Evolutionary conservation across 2,113 vertebrate species (phyloP), one percentile per base, ranked within the genome.

Genomic region (Gymnarchus niloticus): DNA sequence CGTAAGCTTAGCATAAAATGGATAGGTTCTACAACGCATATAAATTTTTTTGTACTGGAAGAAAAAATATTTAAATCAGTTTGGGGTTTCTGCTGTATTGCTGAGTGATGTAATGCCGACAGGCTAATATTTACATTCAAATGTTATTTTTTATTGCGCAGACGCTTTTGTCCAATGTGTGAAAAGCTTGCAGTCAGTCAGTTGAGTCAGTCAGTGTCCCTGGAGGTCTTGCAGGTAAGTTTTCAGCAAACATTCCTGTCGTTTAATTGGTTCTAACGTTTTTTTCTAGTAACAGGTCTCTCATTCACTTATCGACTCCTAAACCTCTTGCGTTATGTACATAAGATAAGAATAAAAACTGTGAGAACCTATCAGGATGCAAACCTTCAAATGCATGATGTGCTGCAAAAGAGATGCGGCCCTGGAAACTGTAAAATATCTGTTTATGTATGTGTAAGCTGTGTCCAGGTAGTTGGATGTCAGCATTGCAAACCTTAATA

Each of bases 401-500:
- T n/a, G n/a, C n/a, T n/a, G n/a, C n/a, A n/a, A 73, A 73, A 6
- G 65, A 41, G 41, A 73, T 19, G 14, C 1, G 33, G 12, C 14
- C n/a, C 83, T 61, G 83, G 41, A n/a, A 48, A 46, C 46, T 78
- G 21, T 48, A 46, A 84, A 4, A 6, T 25, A 48, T 44, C 57
- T 76, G 33, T 44, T 3, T 25, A 23, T 57, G 23, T n/a, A n/a
- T 49, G 33, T 25, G 48, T 56, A 1, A 86, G 82, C 87, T 41
- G 87, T n/a, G 17, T 80, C 81, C 91, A 99, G 98, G 84, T 99
- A 97, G 97, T 90, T 99, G 81, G 97, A 99, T 33, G 94, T 98
- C 1, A 96, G 97, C 19, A 92, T 97, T n/a, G 91, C 94, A 3
- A 95, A 95, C 87, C 92, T 98, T 61, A 97, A 96, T 51, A 96